Conservation (phyloP, 2,113 vertebrate species). For the Rhea americana region DNA sequence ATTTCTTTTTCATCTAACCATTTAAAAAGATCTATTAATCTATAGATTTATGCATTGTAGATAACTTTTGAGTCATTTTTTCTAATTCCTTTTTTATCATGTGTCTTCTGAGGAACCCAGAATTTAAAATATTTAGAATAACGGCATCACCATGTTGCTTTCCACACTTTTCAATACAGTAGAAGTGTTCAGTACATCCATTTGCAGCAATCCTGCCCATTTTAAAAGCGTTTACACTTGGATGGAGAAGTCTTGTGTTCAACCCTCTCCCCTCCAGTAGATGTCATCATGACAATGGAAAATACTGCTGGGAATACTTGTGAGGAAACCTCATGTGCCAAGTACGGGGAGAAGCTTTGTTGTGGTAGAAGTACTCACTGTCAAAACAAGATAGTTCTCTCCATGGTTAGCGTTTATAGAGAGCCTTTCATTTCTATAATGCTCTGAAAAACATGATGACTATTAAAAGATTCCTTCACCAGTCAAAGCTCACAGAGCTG, state of each 20-base stretch:
- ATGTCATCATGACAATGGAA: conserved; percentile 59
- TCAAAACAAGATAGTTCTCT: background rate
- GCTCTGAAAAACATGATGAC: background rate
- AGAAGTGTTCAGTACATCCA: background rate
- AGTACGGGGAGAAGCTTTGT: background rate
- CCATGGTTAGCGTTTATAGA: background rate
- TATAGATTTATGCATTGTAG: background rate
- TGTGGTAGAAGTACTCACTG: background rate
- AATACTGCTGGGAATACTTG: background rate
- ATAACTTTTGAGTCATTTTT: background rate
- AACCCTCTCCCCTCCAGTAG: conserved; percentile 63
- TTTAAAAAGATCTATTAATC: background rate
- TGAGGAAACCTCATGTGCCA: background rate
- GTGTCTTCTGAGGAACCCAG: background rate
- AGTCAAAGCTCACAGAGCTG: background rate
- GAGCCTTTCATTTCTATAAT: background rate
- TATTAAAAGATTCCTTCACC: background rate
- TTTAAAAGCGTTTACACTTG: background rate
- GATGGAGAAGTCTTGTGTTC: background rate
- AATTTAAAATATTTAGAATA: background rate
- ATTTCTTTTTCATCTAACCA: background rate
- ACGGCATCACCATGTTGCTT: rapidly evolving
- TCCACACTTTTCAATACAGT: background rate
- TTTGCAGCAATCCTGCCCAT: background rate
- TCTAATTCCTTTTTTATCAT: background rate